Conservation (phyloP, 2,888 invertebrate genomes). For the Gasteruption jaculator region DNA sequence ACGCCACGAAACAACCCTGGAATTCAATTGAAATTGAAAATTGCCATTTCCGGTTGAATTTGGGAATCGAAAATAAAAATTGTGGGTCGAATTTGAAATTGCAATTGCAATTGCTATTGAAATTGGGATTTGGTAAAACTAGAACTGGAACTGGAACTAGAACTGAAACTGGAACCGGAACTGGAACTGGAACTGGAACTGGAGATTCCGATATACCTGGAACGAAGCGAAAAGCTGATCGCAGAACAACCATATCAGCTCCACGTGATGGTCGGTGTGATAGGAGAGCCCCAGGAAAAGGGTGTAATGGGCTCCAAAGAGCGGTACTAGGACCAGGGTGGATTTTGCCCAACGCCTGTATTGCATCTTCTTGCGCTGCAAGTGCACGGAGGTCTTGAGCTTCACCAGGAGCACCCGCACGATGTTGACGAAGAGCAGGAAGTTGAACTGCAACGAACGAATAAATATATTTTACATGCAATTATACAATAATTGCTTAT, state of each 20-base stretch:
- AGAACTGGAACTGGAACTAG: too few species aligned
- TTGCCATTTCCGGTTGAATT: too few species aligned
- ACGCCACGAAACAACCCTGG: slow-evolving; percentile 62
- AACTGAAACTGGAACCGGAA: too few species aligned
- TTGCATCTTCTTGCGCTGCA: slow-evolving; percentile 58
- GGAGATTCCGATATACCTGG: too few species aligned
- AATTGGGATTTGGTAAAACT: too few species aligned
- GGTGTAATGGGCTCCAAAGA: slow-evolving; percentile 64
- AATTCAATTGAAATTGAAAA: slow-evolving; percentile 24
- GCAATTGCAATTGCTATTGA: slow-evolving; percentile 5
- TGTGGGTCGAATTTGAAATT: background rate
- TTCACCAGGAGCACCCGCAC: slow-evolving; percentile 57
- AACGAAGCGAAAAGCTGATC: slow-evolving; percentile 65
- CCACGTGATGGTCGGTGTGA: slow-evolving; percentile 52
- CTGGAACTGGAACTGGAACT: too few species aligned
- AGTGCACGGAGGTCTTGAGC: slow-evolving; percentile 56
- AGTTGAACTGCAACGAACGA: slow-evolving; percentile 56
- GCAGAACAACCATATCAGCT: slow-evolving; percentile 61
- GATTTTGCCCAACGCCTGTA: slow-evolving; percentile 64
- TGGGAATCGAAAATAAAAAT: background rate
- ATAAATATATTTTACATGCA: background rate
- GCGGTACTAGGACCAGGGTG: slow-evolving; percentile 62
- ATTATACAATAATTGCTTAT: slow-evolving; percentile 3
- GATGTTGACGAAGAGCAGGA: slow-evolving; percentile 61
- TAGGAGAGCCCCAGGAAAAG: slow-evolving; percentile 57